Evolutionary conservation across 2,888 invertebrate species (phyloP).

Genomic region (Napeogenes sylphis): DNA sequence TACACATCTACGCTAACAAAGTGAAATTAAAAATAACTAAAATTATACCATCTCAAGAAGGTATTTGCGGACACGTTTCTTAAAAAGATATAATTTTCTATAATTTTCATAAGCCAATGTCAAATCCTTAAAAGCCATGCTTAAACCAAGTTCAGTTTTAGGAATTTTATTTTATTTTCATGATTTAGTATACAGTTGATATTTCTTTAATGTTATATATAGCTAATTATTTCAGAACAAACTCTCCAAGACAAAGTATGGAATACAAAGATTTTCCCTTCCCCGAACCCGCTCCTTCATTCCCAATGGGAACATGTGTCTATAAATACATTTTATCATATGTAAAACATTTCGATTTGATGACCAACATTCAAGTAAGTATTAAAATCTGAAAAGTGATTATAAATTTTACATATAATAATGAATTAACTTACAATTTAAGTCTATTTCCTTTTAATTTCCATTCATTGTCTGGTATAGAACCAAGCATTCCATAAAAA

Average conservation of each 20-base stretch:
- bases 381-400: neutral
- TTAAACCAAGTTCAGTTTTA: too few species aligned
- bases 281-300: constrained; percentile 79
- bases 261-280: constrained; percentile 84
- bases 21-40: too few species aligned
- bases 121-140: too few species aligned
- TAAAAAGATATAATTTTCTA: too few species aligned
- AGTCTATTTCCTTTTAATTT: too few species aligned
- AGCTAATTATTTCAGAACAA: constrained; percentile 73
- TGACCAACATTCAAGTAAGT: constrained; percentile 80
- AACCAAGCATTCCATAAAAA: neutral
- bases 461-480: too few species aligned
- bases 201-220: too few species aligned
- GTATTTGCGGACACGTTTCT: too few species aligned
- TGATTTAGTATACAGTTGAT: too few species aligned
- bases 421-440: neutral
- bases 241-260: constrained; percentile 90
- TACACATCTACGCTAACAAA: too few species aligned
- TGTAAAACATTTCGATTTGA: constrained; percentile 80
- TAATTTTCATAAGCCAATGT: neutral
- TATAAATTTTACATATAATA: neutral
- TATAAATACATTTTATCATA: constrained; percentile 83
- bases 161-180: too few species aligned
- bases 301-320: constrained; percentile 81
- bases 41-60: too few species aligned